Evolutionary conservation across 2,113 vertebrate genomes (phyloP), one percentile per base, ranked within the genome.

Genomic region (Campylorhamphus procurvoides): DNA sequence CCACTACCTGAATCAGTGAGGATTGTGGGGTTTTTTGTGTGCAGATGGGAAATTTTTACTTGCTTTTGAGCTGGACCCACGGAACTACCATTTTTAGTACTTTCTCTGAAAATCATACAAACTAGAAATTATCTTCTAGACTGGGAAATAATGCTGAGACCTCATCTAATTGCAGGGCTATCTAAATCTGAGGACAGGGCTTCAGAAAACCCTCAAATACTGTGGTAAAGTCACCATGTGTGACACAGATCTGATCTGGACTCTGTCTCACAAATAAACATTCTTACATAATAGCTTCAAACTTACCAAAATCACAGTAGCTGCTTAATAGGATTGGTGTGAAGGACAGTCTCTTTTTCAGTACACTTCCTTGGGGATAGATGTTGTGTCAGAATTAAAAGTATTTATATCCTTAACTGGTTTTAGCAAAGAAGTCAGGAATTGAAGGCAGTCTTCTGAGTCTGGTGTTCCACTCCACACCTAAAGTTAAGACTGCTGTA

Each of bases 361-460:
- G 53, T 58, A 75, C 6, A 2, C 52, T 84, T 94, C 75, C 44
- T 81, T 44, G 53, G 66, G 66, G 53, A 68, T 28, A 87, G 77
- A 63, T 95, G 81, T 69, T 69, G 7, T 50, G 81, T 91, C 66
- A 84, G 77, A 91, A 72, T 64, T 92, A 77, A 16, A 68, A 39
- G 55, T 96, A 68, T 82, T 94, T 92, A 22, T 89, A 62, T 78
- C n/a, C 24, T 78, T 86, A 49, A 37, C 58, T 75, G 53, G 40
- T 87, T 95, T 96, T 84, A 95, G 81, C 84, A 87, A 84, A 89
- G 56, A 85, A 77, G 84, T 93, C 74, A 83, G 84, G 49, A 75
- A 44, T 59, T 67, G 22, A 79, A 89, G 56, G 39, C 52, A 78
- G 73, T 76, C 90, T 92, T 75, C 52, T 27, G 23, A 84, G 69